A percentile compares a stretch with the other conserved stretches of the same genome.
Conservation (phyloP, 1,140 invertebrate species). For the Orussus abietinus region DNA sequence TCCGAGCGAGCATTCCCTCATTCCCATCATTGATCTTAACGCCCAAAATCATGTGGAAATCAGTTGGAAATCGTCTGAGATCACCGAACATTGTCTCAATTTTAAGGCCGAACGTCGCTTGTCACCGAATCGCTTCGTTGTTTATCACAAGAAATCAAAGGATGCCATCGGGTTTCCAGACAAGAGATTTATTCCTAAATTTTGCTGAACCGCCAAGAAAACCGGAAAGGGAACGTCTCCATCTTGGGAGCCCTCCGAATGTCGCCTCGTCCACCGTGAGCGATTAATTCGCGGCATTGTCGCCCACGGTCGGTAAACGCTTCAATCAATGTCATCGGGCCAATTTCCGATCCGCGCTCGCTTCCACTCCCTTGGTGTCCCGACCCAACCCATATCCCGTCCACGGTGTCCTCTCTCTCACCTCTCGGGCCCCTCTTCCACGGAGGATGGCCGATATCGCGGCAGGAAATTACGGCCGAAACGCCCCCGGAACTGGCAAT, state of each 20-base stretch:
- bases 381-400: constrained; percentile 12
- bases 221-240: constrained; percentile 13
- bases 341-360: constrained; percentile 52
- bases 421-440: constrained; percentile 21
- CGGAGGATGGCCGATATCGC: constrained; percentile 23
- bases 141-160: too few relatives aligned
- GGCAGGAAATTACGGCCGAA: constrained; percentile 48
- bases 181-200: too few relatives aligned
- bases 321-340: constrained; percentile 56
- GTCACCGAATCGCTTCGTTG: too few relatives aligned
- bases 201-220: too few relatives aligned
- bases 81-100: too few relatives aligned
- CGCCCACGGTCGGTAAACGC: constrained; percentile 47
- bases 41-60: too few relatives aligned
- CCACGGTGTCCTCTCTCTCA: constrained; percentile 8
- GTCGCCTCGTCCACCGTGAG: too few relatives aligned
- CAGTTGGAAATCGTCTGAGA: too few relatives aligned
- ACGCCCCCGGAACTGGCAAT: constrained; percentile 46
- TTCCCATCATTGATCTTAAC: too few relatives aligned
- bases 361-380: constrained; percentile 26
- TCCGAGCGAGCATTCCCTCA: too few relatives aligned
- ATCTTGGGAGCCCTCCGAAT: constrained; percentile 6
- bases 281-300: constrained; percentile 30
- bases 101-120: too few relatives aligned
- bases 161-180: not conserved